Base-by-base conservation (phyloP, 1,140 invertebrate species). In the Sarcophaga bullata region DNA sequence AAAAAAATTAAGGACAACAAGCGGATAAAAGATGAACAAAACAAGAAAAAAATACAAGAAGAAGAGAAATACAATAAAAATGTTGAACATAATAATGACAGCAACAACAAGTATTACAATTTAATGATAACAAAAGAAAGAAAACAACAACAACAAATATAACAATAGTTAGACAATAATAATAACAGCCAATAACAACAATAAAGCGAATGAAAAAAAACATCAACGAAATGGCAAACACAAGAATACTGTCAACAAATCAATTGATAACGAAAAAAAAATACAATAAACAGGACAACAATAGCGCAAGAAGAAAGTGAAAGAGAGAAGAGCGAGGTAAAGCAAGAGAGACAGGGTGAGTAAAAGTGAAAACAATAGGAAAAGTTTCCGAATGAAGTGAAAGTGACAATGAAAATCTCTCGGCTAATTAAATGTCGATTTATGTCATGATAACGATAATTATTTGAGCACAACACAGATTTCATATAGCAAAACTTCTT, bases 351-450 rank as follows among this genome's bases (percentile, higher is more conserved):
- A 37, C 1, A 37, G 19, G 4, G 0, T 62, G 13, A 17, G 37
- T 25, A 72, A 72, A 72, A 72, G 17, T 25, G 6, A 10, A 72
- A 72, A 72, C 17, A 72, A 72, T 10, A 62, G 19, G 15, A 62
- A 62, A 62, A 62, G 25, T 37, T 37, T 37, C 1, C 25, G 1
- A 37, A 4, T 37, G 25, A 37, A 37, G 25, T 37, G 25, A 37
- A 7, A 62, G 15, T 15, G 10, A 62, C 54, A 37, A 37, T 17
- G 15, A 25, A 80, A 80, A 80, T 25, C 78, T 80, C 7, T 25
- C 25, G 58, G 50, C 78, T 80, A 80, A 80, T 80, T 80, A 80
- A 80, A 80, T 80, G 19, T 47, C 50, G 78, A 80, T 80, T 80
- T 80, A 52, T 80, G 78, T 80, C 78, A 80, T 80, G 50, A 80